A percentile compares a stretch with the other conserved stretches of the same genome.
Evolutionary conservation across 2,888 invertebrate species (phyloP).

Genomic region (Xestia sexstrigata): DNA sequence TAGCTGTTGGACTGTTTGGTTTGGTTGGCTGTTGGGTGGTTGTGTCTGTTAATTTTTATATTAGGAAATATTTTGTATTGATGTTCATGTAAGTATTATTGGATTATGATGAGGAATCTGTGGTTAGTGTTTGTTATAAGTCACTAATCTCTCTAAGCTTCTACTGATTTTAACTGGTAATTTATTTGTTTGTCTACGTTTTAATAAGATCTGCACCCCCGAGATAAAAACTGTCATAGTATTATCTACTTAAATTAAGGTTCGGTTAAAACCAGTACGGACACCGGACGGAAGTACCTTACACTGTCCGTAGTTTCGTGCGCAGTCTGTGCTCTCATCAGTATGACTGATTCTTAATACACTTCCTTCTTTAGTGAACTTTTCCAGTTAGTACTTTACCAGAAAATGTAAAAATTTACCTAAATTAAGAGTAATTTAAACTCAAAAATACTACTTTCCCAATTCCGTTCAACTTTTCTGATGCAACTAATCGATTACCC

Average conservation of each 20-base stretch:
- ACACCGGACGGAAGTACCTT: too few species aligned
- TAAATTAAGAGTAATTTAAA: background rate
- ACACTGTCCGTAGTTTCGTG: too few species aligned
- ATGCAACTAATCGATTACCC: conserved; percentile 11
- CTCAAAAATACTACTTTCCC: too few species aligned
- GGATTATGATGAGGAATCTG: background rate
- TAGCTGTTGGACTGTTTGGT: too few species aligned
- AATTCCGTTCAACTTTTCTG: background rate
- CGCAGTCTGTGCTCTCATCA: background rate
- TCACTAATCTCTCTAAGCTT: background rate
- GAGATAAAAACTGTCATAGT: background rate
- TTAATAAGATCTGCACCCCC: background rate
- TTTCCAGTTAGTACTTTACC: background rate
- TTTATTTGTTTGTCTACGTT: background rate
- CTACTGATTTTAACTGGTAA: background rate
- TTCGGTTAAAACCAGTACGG: background rate
- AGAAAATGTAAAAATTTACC: background rate
- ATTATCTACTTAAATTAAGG: background rate
- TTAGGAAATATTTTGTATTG: background rate
- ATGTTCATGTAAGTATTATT: background rate
- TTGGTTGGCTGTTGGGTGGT: too few species aligned
- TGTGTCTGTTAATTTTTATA: conserved; percentile 3
- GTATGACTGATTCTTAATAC: background rate
- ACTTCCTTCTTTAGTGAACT: background rate
- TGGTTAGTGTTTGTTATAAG: background rate